phyloP scores from a whole-genome alignment of 2,113 vertebrate genomes.

The Melanocharis versteri region DNA sequence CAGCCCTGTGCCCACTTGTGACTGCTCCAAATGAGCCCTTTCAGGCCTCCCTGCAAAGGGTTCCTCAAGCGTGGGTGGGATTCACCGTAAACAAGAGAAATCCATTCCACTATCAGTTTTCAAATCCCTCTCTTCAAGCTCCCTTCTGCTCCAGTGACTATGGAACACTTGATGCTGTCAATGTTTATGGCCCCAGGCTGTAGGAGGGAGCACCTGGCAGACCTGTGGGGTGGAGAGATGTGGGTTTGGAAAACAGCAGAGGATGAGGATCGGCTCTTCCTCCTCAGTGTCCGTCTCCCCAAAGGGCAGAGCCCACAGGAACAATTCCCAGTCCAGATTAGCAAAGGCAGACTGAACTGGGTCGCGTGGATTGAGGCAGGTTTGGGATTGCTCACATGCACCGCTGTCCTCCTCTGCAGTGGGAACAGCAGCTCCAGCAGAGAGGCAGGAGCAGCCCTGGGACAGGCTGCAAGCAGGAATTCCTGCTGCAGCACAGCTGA shows the following conservation, averaged over 20 bases:
- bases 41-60: background rate
- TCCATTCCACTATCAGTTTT: background rate
- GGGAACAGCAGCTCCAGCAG: background rate
- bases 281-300: background rate
- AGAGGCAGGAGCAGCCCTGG: background rate
- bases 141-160: background rate
- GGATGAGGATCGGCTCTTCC: background rate
- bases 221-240: background rate
- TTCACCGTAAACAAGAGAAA: background rate
- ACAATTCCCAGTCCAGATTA: background rate
- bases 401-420: background rate
- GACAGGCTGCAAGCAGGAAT: background rate
- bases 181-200: background rate
- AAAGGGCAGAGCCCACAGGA: background rate
- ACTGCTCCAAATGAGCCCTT: background rate
- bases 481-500: background rate
- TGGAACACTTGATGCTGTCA: background rate
- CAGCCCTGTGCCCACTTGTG: background rate
- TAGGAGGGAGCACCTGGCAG: background rate
- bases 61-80: background rate
- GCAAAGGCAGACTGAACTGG: background rate
- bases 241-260: background rate
- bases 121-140: background rate
- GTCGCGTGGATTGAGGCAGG: background rate
- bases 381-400: background rate